Base-by-base conservation (phyloP, 2,797 vertebrate species). In the Danio aesculapii region DNA sequence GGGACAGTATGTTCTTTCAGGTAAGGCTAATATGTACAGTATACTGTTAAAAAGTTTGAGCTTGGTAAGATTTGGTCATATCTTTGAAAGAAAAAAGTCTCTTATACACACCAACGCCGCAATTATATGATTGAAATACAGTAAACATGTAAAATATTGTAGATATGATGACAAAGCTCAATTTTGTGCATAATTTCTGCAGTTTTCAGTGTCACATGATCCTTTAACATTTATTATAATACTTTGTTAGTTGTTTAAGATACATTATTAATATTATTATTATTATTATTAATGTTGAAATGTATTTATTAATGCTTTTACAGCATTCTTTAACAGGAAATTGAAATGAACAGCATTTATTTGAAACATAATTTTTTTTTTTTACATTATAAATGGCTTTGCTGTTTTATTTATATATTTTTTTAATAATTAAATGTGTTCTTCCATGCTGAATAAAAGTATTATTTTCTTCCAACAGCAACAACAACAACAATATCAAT, bases 1-100 rank as follows among this genome's bases (percentile, higher is more conserved):
- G 95, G 87, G 97, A 99, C 90, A 96, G 96, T 74, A 93, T 94
- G 72, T 98, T 98, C 89, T 98, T 99, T 80, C 97, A 97, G 97
- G 98, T 98, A 19, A 75, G 47, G 6, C 53, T 5, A 8, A 44
- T 30, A 21, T 10, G 19, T 49, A 41, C 16, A 19, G 11, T 39
- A 16, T 16, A 46, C 5, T 6, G 14, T 73, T 70, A 10, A 58
- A 72, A 57, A 46, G 4, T 58, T 46, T 41, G 10, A 10, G 10
- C 3, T 17, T 2, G 0, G 10, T 8, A 39, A 39, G 21, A 52
- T 69, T 69, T 49, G 12, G 12, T 44, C 16, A 44, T 71, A 14
- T 55, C 41, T 53, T 71, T 53, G 6, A 39, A 21, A 2, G 11
- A 61, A 7, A 49, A 6, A 61, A 7, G 12, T 14, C 3, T n/a